Evolutionary conservation across 2,113 vertebrate genomes (phyloP), one percentile per base, ranked within the genome.

Genomic region (Mastomys coucha): DNA sequence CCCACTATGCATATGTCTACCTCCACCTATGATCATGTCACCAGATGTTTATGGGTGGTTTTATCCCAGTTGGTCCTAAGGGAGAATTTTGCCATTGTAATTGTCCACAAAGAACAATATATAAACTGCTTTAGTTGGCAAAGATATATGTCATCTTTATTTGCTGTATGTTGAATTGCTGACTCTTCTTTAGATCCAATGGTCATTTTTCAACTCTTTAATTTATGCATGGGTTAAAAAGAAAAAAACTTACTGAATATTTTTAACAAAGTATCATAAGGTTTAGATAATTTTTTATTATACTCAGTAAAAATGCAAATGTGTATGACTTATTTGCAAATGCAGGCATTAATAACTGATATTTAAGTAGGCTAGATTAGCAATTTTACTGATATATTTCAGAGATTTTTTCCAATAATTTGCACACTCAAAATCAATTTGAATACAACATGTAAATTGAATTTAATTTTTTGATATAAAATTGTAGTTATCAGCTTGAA

Each of bases 401-500:
- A 97, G 88, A 98, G 97, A 98, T 97, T 97, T 98, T 96, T 95
- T 16, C 98, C 98, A 98, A 98, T 98, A 97, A 98, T 98, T 98
- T 98, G 98, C 98, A 99, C 98, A 98, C 98, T 98, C 97, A 95
- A 97, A 98, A 98, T 98, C 98, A 98, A 98, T 98, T 99, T 98
- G 96, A 98, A 98, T 98, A 97, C 94, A 97, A 98, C 96, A 94
- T 93, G 96, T 97, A 98, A 99, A 99, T 98, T 98, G 98, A 98
- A 99, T 98, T 98, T 98, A 98, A 98, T 97, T 98, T 99, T 98
- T 98, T 98, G 97, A 97, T 95, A 97, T 96, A 98, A 98, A 98
- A 98, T 98, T 87, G 94, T 98, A 97, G 98, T 98, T 99, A 98
- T 99, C 98, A 98, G 98, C 97, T 98, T 49, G 85, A 98, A 98